phyloP scores from a whole-genome alignment of 2,113 vertebrate species.

The Beaufortia kweichowensis region DNA sequence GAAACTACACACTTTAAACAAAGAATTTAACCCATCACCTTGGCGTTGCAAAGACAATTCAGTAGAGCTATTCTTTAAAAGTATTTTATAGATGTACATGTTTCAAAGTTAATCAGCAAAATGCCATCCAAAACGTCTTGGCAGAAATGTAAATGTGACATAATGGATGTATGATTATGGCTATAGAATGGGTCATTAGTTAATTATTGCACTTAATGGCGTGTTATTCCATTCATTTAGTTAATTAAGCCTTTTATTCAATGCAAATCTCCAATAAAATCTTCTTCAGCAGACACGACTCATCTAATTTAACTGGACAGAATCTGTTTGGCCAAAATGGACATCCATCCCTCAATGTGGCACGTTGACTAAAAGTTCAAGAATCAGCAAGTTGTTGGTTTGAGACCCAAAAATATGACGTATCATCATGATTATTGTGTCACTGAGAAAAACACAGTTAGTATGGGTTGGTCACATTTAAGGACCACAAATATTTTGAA shows the following conservation, averaged over 20 bases:
- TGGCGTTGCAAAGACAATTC: too few relatives aligned
- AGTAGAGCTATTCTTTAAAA: not conserved
- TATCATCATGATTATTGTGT: too few relatives aligned
- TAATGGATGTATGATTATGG: slow-evolving; percentile 44
- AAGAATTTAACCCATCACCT: too few relatives aligned
- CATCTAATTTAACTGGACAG: not conserved
- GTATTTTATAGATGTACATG: not conserved
- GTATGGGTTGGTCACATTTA: not conserved
- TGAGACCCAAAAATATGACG: too few relatives aligned
- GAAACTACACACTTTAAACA: too few relatives aligned
- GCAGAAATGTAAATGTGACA: slow-evolving; percentile 36
- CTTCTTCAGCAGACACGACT: not conserved
- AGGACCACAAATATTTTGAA: not conserved
- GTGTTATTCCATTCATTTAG: slow-evolving; percentile 55
- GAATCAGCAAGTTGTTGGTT: too few relatives aligned
- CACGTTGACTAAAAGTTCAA: too few relatives aligned
- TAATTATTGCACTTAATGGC: slow-evolving; percentile 55
- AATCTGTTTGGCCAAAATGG: not conserved
- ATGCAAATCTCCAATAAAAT: slow-evolving; percentile 53
- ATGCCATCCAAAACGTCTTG: slow-evolving; percentile 20
- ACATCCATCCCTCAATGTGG: too few relatives aligned
- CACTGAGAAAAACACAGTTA: not conserved
- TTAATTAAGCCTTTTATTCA: slow-evolving; percentile 55
- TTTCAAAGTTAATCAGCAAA: slow-evolving; percentile 11
- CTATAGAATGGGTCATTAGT: slow-evolving; percentile 44